Evolutionary conservation across 2,113 vertebrate species (phyloP).

Genomic region (Malurus elegans): DNA sequence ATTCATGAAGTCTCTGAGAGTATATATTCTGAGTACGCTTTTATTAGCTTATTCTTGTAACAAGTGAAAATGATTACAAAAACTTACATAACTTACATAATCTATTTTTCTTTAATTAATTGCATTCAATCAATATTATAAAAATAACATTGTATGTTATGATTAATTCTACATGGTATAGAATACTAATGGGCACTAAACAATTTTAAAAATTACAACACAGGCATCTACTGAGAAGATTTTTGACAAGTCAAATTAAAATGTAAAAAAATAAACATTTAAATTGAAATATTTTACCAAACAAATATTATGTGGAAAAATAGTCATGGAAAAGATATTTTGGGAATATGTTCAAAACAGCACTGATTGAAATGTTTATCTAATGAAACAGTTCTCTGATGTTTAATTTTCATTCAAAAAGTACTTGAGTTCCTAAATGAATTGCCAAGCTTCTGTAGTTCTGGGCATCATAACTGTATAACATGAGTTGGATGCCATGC

Average conservation of each 20-base stretch:
- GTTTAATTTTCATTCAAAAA: conserved; percentile 42
- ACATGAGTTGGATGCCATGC: conserved; percentile 28
- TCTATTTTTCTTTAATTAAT: conserved; percentile 68
- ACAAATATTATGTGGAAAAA: conserved; percentile 48
- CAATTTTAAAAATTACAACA: conserved; percentile 49
- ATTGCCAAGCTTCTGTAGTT: conserved; percentile 43
- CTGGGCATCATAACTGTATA: conserved; percentile 18
- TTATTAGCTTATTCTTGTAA: conserved; percentile 48
- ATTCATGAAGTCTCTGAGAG: conserved; percentile 47
- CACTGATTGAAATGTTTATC: conserved; percentile 37
- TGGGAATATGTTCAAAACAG: conserved; percentile 59
- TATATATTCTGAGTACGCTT: conserved; percentile 36
- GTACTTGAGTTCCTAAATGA: conserved; percentile 8
- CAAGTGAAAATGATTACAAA: conserved; percentile 49
- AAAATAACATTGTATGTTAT: background rate
- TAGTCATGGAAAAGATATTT: conserved; percentile 51
- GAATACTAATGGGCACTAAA: conserved; percentile 60
- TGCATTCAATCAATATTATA: conserved; percentile 44
- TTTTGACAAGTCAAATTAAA: conserved; percentile 60
- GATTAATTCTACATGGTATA: background rate
- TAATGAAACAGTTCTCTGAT: conserved; percentile 43
- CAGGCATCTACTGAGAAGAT: conserved; percentile 49
- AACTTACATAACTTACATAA: conserved; percentile 38
- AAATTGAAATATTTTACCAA: conserved; percentile 55
- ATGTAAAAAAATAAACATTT: conserved; percentile 57